Conservation (phyloP, 2,797 vertebrate species). For the Sebastes matsubarae region DNA sequence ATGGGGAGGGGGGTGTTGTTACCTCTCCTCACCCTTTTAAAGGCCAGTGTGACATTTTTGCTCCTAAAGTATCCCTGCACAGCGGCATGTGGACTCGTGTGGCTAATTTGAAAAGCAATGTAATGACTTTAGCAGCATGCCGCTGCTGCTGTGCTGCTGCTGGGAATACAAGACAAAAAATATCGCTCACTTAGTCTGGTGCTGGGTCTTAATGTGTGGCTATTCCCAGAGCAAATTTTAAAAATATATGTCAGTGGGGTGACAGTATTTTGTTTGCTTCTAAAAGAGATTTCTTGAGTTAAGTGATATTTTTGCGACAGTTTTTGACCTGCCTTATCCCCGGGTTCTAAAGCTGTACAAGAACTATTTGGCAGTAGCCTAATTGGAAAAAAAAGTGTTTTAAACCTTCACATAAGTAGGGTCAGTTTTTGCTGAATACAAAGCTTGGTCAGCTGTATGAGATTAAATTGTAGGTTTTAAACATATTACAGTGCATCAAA, state of each 20-base stretch:
- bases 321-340: not conserved
- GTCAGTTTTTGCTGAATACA: not conserved
- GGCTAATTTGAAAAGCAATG: slow-evolving; percentile 45
- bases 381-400: not conserved
- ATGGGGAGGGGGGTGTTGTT: not conserved
- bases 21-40: slow-evolving; percentile 35
- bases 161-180: not conserved
- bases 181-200: not conserved
- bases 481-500: not conserved
- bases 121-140: slow-evolving; percentile 40
- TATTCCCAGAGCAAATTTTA: not conserved
- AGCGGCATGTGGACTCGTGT: slow-evolving; percentile 16
- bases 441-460: not conserved
- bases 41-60: slow-evolving; percentile 60
- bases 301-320: not conserved
- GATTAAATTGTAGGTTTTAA: not conserved
- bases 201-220: not conserved
- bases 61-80: slow-evolving; percentile 23
- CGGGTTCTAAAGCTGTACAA: not conserved
- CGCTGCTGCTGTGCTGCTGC: not conserved
- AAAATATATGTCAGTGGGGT: not conserved
- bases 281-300: not conserved
- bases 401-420: not conserved
- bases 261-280: not conserved
- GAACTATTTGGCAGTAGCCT: not conserved